Conservation (phyloP, 2,888 invertebrate species). For the Acheta domesticus region DNA sequence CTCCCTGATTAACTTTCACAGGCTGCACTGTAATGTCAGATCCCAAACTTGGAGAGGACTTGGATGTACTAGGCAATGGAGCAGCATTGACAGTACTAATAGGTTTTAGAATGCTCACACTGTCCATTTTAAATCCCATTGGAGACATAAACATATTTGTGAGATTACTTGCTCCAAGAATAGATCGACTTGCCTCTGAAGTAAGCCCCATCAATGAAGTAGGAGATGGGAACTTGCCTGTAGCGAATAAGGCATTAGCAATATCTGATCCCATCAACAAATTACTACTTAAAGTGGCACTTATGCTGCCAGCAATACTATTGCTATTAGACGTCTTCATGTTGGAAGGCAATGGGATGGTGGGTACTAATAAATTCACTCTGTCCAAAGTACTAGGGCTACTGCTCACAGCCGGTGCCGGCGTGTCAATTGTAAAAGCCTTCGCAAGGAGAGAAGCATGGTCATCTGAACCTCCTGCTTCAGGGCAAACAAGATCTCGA, state of each 20-base stretch:
- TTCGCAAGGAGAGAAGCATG: conserved; percentile 21
- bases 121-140: conserved; percentile 67
- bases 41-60: conserved; percentile 33
- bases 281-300: conserved; percentile 23
- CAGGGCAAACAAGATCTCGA: conserved; percentile 69
- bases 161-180: conserved; percentile 30
- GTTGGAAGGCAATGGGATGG: conserved; percentile 47
- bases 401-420: conserved; percentile 29
- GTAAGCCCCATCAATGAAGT: conserved; percentile 37
- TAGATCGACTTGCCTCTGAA: conserved; percentile 29
- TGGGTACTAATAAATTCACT: conserved; percentile 46
- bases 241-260: conserved; percentile 64
- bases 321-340: conserved; percentile 43
- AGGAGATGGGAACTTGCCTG: conserved; percentile 57
- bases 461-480: conserved; percentile 46
- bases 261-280: conserved; percentile 51
- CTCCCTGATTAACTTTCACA: conserved; percentile 26
- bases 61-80: conserved; percentile 48
- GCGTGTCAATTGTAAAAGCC: conserved; percentile 28
- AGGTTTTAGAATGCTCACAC: conserved; percentile 55
- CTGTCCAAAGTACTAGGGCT: conserved; percentile 34
- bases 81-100: conserved; percentile 58
- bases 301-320: conserved; percentile 3
- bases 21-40: conserved; percentile 25
- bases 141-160: conserved; percentile 72